Evolutionary conservation across 2,888 invertebrate species (phyloP), one percentile per base, ranked within the genome.

Genomic region (Anagyrus pseudococci): DNA sequence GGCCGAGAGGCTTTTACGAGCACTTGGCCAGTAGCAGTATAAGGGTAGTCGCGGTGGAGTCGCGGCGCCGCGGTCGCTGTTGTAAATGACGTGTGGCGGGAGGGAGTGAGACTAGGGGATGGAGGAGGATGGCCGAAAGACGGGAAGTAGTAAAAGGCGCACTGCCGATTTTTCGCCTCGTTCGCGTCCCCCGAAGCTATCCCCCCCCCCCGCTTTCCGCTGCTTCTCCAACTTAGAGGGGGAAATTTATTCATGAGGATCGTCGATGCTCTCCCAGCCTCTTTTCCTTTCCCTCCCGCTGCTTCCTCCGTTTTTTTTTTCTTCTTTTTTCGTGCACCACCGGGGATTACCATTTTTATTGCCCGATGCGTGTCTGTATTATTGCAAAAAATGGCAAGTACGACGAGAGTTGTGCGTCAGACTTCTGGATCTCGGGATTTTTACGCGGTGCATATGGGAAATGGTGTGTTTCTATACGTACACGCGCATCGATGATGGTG

Each of bases 1-100:
- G 22, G 57, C 53, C 43, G 47, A 43, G 64, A 58, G 64, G 69
- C 72, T 73, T 77, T 77, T 77, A 77, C 74, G 77, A 77, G 72
- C 72, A 72, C 69, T 75, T 72, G 77, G 77, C 75, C 73, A 68
- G 72, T 70, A 26, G 52, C n/a, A n/a, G n/a, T 56, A 48, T 48
- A 29, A 4, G n/a, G 29, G 4, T 29, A 10, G 29, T 10, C 6
- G 6, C 29, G 29, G 29, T 10, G 29, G 10, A 29, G 4, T 64
- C 53, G 23, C 26, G 64, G 22, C 49, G 53, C 43, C 23, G 47
- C 3, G 37, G 53, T 20, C 33, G 54, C 48, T 43, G 48, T 59
- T 60, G 64, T 64, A 60, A 60, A 64, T 60, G 64, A 64, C 58
- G 57, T 52, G 50, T 40, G 37, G 46, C 26, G 55, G 43, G n/a